Percentiles rank a stretch among this genome's conserved stretches.
Conservation (phyloP, 2,888 invertebrate genomes). For the Drosophila mayaguana region DNA sequence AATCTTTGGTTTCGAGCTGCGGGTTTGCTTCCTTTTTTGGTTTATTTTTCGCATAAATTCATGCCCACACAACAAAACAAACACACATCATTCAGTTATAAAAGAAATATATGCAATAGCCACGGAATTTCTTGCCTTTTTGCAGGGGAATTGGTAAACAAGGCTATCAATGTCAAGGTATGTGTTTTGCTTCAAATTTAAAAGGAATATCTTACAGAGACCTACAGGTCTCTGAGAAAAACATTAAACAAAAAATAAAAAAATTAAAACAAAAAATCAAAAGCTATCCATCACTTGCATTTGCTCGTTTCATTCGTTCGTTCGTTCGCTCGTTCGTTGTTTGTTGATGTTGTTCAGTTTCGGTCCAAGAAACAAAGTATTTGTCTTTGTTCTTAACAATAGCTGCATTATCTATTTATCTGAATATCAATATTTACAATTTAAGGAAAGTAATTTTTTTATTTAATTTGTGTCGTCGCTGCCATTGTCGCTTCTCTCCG, state of each 20-base stretch:
- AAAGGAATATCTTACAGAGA: conserved; percentile 57
- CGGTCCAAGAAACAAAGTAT: conserved; percentile 38
- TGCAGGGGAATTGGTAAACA: conserved; percentile 98
- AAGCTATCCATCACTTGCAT: conserved; percentile 72
- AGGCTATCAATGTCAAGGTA: conserved; percentile 99
- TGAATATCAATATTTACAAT: conserved; percentile 23
- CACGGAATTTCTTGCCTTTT: conserved; percentile 86
- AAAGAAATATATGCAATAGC: conserved; percentile 81
- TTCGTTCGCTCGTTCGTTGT: conserved; percentile 40
- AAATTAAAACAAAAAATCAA: conserved; percentile 11
- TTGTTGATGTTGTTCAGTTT: conserved; percentile 67
- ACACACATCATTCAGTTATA: conserved; percentile 68
- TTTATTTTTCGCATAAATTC: conserved; percentile 43
- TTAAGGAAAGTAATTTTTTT: conserved; percentile 22
- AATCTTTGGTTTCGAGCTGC: conserved; percentile 42
- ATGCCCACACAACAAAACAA: conserved; percentile 45
- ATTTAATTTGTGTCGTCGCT: conserved; percentile 28
- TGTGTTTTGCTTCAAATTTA: conserved; percentile 82
- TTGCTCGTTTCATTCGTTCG: conserved; percentile 66
- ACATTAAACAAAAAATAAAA: conserved; percentile 21
- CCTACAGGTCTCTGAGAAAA: conserved; percentile 37
- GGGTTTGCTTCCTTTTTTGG: conserved; percentile 28
- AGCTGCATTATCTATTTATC: conserved; percentile 42
- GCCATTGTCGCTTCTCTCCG: conserved; percentile 36
- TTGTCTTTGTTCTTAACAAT: conserved; percentile 41